These are phyloP conservation scores for Matsumurasca onukii DNA, from an alignment of 1,140 invertebrate species.

Conservation along the genomic window DNA sequence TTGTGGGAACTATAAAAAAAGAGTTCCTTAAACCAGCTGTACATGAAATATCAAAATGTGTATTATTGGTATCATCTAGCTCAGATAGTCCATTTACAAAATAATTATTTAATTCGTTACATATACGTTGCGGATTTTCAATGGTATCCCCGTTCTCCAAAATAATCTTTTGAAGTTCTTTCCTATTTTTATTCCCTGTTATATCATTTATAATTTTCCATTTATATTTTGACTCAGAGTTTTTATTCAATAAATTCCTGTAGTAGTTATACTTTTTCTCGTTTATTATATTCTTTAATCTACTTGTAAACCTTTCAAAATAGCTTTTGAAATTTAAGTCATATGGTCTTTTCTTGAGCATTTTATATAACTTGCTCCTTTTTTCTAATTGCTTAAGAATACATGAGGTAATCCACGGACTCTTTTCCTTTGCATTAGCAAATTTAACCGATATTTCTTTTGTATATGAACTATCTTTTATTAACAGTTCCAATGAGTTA, in stretches of 20 bases:
- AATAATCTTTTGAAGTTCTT: background rate
- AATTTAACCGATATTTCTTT: background rate
- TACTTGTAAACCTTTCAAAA: background rate
- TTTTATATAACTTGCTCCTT: background rate
- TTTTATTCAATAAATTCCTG: background rate
- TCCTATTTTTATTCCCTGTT: background rate
- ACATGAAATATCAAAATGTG: background rate
- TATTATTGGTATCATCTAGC: background rate
- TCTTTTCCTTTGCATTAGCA: background rate
- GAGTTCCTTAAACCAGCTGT: background rate
- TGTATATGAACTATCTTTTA: background rate
- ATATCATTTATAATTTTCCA: background rate
- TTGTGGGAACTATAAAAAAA: background rate
- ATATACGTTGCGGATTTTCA: background rate
- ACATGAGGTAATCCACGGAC: background rate
- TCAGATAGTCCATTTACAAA: background rate
- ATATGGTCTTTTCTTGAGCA: background rate
- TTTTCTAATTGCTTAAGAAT: background rate
- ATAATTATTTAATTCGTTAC: background rate
- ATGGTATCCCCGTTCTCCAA: background rate
- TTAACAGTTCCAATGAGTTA: background rate
- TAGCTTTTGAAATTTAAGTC: background rate
- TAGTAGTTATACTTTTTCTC: background rate
- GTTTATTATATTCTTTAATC: background rate
- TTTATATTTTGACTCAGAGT: background rate